A percentile compares a stretch with the other conserved stretches of the same genome.
phyloP scores from a whole-genome alignment of 37 sponge, comb jelly and placozoan species.

The Spongilla lacustris region DNA sequence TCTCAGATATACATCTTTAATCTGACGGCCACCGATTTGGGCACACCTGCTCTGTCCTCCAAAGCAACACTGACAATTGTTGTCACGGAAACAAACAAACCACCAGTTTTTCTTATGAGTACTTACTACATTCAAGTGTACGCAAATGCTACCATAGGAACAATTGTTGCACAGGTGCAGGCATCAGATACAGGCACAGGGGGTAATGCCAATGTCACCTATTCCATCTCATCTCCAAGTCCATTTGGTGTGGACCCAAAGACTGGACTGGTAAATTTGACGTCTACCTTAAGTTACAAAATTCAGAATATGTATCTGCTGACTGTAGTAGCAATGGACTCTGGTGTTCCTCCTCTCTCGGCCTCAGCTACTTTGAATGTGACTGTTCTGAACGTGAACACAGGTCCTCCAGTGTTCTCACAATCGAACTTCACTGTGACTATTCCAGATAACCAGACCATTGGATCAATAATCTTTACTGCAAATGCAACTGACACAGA shows the following conservation, averaged over 20 bases:
- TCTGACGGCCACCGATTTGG: slow-evolving; percentile 50
- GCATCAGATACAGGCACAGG: slow-evolving; percentile 53
- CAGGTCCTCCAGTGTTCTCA: slow-evolving; percentile 73
- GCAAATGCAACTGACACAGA: slow-evolving; percentile 35
- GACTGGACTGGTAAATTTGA: slow-evolving; percentile 11
- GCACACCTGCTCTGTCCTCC: slow-evolving; percentile 18
- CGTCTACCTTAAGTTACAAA: slow-evolving; percentile 53
- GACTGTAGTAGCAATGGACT: slow-evolving; percentile 47
- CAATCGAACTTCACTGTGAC: not conserved
- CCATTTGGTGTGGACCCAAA: slow-evolving; percentile 32
- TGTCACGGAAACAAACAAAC: slow-evolving; percentile 56
- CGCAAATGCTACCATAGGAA: slow-evolving; percentile 22
- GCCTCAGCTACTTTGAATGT: slow-evolving; percentile 49
- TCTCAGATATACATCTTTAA: slow-evolving; percentile 29
- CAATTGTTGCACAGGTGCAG: slow-evolving; percentile 15
- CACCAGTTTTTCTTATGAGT: slow-evolving; percentile 32
- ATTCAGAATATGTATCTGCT: slow-evolving; percentile 3
- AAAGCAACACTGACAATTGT: slow-evolving; percentile 20
- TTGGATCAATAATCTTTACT: slow-evolving; percentile 5
- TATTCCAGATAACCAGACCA: slow-evolving; percentile 30
- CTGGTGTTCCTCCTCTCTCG: slow-evolving; percentile 23
- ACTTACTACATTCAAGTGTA: slow-evolving; percentile 10
- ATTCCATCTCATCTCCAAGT: not conserved
- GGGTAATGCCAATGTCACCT: slow-evolving; percentile 4
- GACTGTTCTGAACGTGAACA: slow-evolving; percentile 69